Evolutionary conservation across 2,888 invertebrate species (phyloP).

Genomic region (Cenopis cana): DNA sequence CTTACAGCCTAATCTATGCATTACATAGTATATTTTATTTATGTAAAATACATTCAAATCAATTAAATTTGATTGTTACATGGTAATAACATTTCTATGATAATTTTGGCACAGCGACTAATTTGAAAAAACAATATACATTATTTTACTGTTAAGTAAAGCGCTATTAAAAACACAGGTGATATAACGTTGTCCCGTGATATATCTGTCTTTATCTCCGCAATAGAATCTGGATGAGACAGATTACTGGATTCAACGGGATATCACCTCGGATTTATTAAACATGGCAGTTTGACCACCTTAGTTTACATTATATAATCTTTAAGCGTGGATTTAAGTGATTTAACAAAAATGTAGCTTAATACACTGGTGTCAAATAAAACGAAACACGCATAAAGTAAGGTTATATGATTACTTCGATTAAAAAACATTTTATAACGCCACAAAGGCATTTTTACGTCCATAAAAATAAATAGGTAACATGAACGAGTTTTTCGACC

Average conservation of each 20-base stretch:
- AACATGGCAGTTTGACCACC: constrained; percentile 28
- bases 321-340: constrained; percentile 2
- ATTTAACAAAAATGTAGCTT: too few relatives aligned
- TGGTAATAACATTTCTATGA: constrained; percentile 61
- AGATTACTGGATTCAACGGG: background rate
- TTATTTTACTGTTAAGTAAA: constrained; percentile 23
- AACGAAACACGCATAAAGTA: background rate
- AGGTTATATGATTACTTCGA: background rate
- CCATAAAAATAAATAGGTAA: constrained; percentile 40
- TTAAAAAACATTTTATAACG: constrained; percentile 15
- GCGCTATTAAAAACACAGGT: constrained; percentile 4
- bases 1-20: constrained; percentile 76
- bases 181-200: background rate
- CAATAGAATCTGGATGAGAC: background rate
- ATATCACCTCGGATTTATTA: background rate
- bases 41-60: constrained; percentile 70
- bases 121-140: constrained; percentile 41
- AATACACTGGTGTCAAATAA: background rate
- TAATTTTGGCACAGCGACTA: constrained; percentile 75
- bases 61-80: constrained; percentile 70
- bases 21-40: constrained; percentile 67
- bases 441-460: constrained; percentile 19
- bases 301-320: constrained; percentile 1
- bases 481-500: constrained; percentile 23
- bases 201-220: background rate